These are phyloP conservation scores for Caloenas nicobarica DNA, from an alignment of 2,113 vertebrate species.

Conservation along the genomic window DNA sequence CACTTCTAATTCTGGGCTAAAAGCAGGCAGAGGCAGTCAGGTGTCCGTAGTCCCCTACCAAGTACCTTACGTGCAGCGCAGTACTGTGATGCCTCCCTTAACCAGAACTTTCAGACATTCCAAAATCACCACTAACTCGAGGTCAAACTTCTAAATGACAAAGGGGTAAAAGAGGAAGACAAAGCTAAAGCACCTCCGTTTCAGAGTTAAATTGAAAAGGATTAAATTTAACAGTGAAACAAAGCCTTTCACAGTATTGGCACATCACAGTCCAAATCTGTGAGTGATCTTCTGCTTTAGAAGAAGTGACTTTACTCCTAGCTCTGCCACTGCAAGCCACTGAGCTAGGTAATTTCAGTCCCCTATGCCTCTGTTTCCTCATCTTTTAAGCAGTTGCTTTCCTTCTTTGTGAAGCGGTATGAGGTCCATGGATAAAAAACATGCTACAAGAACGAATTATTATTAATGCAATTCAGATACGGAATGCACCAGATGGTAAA, in stretches of 20 bases:
- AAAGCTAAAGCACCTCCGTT: background rate
- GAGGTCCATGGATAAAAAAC: conserved; percentile 43
- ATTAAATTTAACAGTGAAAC: background rate
- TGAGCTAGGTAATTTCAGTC: background rate
- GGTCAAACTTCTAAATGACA: background rate
- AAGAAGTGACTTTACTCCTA: background rate
- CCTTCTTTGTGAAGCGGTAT: conserved; percentile 43
- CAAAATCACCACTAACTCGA: background rate
- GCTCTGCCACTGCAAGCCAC: background rate
- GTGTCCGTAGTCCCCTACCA: background rate
- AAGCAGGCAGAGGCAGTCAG: background rate
- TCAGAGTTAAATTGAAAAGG: background rate
- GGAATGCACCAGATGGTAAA: conserved; percentile 65
- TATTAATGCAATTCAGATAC: conserved; percentile 66
- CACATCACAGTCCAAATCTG: background rate
- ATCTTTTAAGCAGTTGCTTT: background rate
- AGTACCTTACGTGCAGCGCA: background rate
- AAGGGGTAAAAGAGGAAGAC: background rate
- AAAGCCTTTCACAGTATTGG: background rate
- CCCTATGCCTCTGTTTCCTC: background rate
- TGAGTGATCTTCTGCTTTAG: background rate
- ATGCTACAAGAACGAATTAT: conserved; percentile 41
- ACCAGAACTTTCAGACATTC: background rate
- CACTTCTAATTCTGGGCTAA: background rate
- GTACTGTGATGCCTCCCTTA: background rate